Base-by-base conservation (phyloP, 1,140 invertebrate species). In the Lasioglossum baleicum region DNA sequence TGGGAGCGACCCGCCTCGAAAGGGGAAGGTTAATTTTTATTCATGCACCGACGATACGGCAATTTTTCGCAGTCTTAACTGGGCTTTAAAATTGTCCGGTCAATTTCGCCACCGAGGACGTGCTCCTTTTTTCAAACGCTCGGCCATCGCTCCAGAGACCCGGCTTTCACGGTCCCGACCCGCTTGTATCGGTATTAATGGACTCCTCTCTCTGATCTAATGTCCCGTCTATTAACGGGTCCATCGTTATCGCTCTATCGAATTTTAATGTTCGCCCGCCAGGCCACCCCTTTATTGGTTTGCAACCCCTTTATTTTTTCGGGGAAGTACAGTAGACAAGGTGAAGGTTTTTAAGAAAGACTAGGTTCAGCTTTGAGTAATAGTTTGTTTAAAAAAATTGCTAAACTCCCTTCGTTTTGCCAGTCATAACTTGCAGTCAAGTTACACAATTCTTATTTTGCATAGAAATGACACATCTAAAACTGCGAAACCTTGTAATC, bases 51-150 rank as follows among this genome's bases (percentile, higher is more conserved):
- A 84, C 90, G 90, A 91, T 90, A 89, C 86, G 90, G 91, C 90
- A 92, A 93, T 93, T 93, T 93, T 93, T 93, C 92, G 90, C 90
- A 67, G 91, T 83, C 92, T 93, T 93, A 93, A 93, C 78, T 86
- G 88, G 88, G 91, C 92, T 92, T 91, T 91, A 92, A 93, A 93
- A 93, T 92, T 92, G 91, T 93, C 89, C 90, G 91, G 92, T 93
- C 92, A 93, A 93, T 93, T 93, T 93, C 89, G 88, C 74, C 66
- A 69, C 68, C 79, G 68, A 84, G 88, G 77, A 93, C 92, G 92
- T 93, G 92, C 93, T 87, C 85, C 90, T 90, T 93, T 93, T 93
- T 92, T 91, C 86, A 93, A 93, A 89, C 84, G 87, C 15, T 53
- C 82, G 76, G 64, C 72, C 80, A 76, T 85, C 73, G 65, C 73